A percentile compares a stretch with the other conserved stretches of the same genome.
Evolutionary conservation across 1,140 invertebrate species (phyloP).

Genomic region (Pseudoatta argentina): DNA sequence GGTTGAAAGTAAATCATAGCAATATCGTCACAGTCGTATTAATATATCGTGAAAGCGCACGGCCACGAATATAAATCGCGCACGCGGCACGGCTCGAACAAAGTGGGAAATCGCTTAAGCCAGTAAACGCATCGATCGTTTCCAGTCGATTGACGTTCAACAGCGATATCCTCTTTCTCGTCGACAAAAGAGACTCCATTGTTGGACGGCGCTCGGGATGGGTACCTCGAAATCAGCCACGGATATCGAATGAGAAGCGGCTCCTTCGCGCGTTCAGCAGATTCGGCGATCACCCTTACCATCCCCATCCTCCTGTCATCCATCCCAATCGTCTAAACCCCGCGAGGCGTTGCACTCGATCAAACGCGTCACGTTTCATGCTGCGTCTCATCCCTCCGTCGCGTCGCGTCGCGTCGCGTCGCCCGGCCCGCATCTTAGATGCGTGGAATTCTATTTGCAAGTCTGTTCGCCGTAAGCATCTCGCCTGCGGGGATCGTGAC

Average conservation of each 20-base stretch:
- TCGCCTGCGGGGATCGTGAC: conserved; percentile 21
- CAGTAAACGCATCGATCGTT: conserved; percentile 78
- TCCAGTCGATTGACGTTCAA: conserved; percentile 80
- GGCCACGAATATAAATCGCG: conserved; percentile 57
- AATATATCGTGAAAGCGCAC: conserved; percentile 52
- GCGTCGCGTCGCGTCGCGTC: background rate
- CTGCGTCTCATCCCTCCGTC: background rate
- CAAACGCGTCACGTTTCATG: conserved; percentile 59
- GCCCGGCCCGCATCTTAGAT: background rate
- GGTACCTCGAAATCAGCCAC: conserved; percentile 73
- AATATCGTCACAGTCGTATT: conserved; percentile 60
- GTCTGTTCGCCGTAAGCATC: conserved; percentile 42
- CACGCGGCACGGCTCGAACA: conserved; percentile 43
- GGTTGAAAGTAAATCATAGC: conserved; percentile 40
- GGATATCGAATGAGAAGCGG: conserved; percentile 77
- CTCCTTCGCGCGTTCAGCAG: conserved; percentile 51
- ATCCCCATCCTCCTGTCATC: conserved; percentile 17
- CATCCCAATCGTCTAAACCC: conserved; percentile 45
- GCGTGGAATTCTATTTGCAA: conserved; percentile 57
- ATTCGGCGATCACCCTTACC: conserved; percentile 45
- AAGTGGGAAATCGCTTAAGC: conserved; percentile 74
- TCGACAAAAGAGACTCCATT: conserved; percentile 75
- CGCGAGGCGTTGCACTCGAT: conserved; percentile 55
- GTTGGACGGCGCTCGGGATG: conserved; percentile 56
- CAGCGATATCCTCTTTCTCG: conserved; percentile 77